A percentile compares a stretch with the other conserved stretches of the same genome.
Conservation (phyloP, 2,113 vertebrate species). For the Eleginops maclovinus region DNA sequence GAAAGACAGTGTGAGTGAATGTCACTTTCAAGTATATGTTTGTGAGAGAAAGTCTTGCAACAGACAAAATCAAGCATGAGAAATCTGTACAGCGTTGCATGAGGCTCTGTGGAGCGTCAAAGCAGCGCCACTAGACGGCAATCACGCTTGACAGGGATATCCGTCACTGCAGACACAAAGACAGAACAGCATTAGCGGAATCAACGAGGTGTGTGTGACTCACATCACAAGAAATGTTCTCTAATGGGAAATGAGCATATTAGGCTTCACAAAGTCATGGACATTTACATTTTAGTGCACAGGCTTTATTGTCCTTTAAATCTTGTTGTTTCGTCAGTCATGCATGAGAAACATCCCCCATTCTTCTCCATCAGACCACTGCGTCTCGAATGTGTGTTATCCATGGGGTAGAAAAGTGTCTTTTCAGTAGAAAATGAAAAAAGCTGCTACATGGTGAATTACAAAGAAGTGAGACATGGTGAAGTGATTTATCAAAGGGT, state of each 20-base stretch:
- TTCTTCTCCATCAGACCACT: not conserved
- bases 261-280: not conserved
- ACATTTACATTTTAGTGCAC: not conserved
- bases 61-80: constrained; percentile 27
- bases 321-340: not conserved
- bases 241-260: not conserved
- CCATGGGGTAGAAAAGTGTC: not conserved
- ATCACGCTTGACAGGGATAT: constrained; percentile 54
- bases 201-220: constrained; percentile 46
- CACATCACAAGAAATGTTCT: constrained; percentile 4
- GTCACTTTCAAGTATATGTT: not conserved
- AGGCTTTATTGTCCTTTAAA: not conserved
- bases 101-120: constrained; percentile 29
- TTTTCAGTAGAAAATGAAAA: constrained; percentile 40
- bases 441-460: constrained; percentile 20
- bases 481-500: constrained; percentile 61
- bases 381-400: not conserved
- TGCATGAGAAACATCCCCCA: not conserved
- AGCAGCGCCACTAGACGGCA: constrained; percentile 32
- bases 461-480: constrained; percentile 20
- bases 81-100: constrained; percentile 24
- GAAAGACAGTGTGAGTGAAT: not conserved
- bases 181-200: constrained; percentile 39
- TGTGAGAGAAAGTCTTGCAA: constrained; percentile 24
- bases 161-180: constrained; percentile 53